These are phyloP conservation scores for Bergia puertoricense DNA, from an alignment of 92 coral and sea anemone species.

Conservation along the genomic window DNA sequence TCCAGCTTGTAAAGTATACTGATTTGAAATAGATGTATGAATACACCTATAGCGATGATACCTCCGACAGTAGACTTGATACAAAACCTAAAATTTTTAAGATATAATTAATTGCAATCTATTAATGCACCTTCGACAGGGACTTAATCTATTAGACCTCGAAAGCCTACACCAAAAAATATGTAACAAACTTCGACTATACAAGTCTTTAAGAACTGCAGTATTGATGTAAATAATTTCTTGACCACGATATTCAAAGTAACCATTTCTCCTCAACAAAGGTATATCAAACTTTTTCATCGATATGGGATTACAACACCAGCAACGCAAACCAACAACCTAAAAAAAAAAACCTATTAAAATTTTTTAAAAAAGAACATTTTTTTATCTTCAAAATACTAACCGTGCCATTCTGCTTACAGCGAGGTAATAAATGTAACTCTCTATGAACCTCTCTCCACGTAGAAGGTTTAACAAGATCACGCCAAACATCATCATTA, in stretches of 20 bases:
- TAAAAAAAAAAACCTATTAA: not conserved
- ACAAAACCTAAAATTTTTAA: not conserved
- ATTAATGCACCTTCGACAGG: not conserved
- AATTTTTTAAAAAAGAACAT: not conserved
- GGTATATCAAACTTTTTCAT: too few species aligned
- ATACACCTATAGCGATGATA: not conserved
- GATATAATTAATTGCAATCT: constrained; percentile 1
- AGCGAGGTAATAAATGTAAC: too few species aligned
- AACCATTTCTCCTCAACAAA: constrained; percentile 2
- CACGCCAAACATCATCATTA: too few species aligned
- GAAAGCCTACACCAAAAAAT: too few species aligned
- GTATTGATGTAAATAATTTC: constrained; percentile 3
- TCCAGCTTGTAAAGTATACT: too few species aligned
- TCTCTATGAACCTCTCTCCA: too few species aligned
- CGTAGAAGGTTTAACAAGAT: too few species aligned
- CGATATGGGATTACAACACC: too few species aligned
- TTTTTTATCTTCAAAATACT: not conserved
- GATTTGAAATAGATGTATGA: too few species aligned
- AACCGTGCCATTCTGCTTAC: too few species aligned
- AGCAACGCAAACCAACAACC: too few species aligned
- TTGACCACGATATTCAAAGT: not conserved
- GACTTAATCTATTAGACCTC: not conserved
- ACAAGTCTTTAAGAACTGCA: not conserved
- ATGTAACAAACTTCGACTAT: constrained; percentile 3
- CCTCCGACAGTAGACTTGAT: not conserved